Percentiles rank a stretch among this genome's conserved stretches.
Conservation (phyloP, 2,888 invertebrate species). For the Lasioglossum figueresi region DNA sequence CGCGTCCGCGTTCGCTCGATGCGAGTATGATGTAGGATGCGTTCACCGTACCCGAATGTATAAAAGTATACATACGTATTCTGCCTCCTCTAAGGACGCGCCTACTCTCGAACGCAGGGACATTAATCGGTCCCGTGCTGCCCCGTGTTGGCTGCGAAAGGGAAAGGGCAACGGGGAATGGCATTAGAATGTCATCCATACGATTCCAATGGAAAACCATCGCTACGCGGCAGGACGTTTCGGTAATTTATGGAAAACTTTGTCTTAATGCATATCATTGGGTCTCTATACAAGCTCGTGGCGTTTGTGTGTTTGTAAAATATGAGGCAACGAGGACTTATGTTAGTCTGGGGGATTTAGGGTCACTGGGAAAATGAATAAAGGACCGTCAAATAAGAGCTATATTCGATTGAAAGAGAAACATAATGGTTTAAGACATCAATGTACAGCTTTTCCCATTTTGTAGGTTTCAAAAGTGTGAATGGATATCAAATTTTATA, state of each 20-base stretch:
- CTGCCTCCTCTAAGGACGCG: conserved; percentile 51
- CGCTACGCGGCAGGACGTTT: conserved; percentile 10
- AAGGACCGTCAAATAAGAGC: neutral
- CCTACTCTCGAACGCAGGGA: conserved; percentile 57
- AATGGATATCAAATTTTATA: no score
- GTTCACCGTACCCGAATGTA: conserved; percentile 26
- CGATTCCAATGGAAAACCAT: conserved; percentile 50
- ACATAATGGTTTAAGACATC: neutral
- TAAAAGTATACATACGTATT: conserved; percentile 34
- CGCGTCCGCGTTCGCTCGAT: conserved; percentile 50
- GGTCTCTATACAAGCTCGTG: neutral
- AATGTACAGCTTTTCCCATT: no score
- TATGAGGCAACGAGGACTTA: neutral
- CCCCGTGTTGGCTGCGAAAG: neutral
- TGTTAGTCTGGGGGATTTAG: neutral
- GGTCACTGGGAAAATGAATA: neutral
- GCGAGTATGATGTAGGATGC: conserved; percentile 60
- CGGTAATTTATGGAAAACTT: conserved; percentile 36
- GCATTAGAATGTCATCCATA: conserved; percentile 65
- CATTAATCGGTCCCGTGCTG: conserved; percentile 49
- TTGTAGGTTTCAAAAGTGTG: no score
- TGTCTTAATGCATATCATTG: conserved; percentile 10
- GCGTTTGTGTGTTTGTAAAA: neutral
- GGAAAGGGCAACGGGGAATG: conserved; percentile 53
- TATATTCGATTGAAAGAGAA: no score